Evolutionary conservation across 2,113 vertebrate genomes (phyloP).

Genomic region (Nyctibius bracteatus): DNA sequence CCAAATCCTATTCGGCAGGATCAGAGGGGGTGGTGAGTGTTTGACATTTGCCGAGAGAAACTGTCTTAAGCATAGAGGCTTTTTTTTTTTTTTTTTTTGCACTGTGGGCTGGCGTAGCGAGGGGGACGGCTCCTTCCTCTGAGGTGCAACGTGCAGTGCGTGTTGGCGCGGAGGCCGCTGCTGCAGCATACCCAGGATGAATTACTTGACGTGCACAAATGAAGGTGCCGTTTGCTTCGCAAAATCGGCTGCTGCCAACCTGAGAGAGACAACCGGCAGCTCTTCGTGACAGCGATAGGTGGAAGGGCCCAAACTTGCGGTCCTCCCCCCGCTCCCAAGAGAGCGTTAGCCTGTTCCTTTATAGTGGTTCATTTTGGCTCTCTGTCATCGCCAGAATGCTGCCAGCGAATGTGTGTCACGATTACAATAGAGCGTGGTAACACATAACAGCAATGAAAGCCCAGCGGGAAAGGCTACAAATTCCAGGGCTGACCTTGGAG

Average conservation of each 20-base stretch:
- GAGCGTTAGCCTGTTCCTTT: conserved; percentile 80
- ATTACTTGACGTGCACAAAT: conserved; percentile 59
- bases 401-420: conserved; percentile 87
- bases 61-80: conserved; percentile 2
- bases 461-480: conserved; percentile 98
- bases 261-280: conserved; percentile 73
- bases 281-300: conserved; percentile 81
- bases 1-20: conserved; percentile 1
- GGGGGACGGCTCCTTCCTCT: conserved; percentile 51
- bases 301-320: conserved; percentile 84
- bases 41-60: conserved; percentile 14
- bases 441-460: conserved; percentile 93
- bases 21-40: not conserved
- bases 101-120: not conserved
- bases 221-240: conserved; percentile 48
- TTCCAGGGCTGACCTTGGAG: conserved; percentile 99
- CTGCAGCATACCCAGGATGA: conserved; percentile 49
- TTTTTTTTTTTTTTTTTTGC: not conserved
- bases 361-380: conserved; percentile 85
- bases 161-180: conserved; percentile 5
- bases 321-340: conserved; percentile 66
- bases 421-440: conserved; percentile 89
- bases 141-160: conserved; percentile 32
- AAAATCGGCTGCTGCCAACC: conserved; percentile 47
- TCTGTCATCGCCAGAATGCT: conserved; percentile 86